Conservation (phyloP, 2,113 vertebrate genomes). For the Lanius ludovicianus region DNA sequence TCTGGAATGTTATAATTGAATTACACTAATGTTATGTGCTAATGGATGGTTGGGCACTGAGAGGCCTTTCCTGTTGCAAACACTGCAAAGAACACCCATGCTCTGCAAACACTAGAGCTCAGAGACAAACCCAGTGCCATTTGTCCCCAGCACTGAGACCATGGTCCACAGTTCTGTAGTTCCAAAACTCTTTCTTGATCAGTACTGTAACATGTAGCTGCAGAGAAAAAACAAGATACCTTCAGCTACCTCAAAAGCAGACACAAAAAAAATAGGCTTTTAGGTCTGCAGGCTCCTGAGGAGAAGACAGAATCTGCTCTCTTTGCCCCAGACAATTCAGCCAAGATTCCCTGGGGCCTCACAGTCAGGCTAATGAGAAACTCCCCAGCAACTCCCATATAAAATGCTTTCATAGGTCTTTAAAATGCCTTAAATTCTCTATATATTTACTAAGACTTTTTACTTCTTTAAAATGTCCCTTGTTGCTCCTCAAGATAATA, state of each 20-base stretch:
- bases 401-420: slow-evolving; percentile 74
- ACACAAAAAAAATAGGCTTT: slow-evolving; percentile 42
- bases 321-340: slow-evolving; percentile 67
- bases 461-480: slow-evolving; percentile 69
- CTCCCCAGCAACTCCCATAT: slow-evolving; percentile 68
- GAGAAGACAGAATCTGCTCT: slow-evolving; percentile 49
- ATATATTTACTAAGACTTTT: slow-evolving; percentile 72
- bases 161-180: accelerated
- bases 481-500: slow-evolving; percentile 53
- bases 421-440: slow-evolving; percentile 76
- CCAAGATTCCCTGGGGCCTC: slow-evolving; percentile 59
- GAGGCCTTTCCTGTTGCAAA: background rate
- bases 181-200: background rate
- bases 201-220: background rate
- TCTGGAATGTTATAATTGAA: background rate
- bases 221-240: background rate
- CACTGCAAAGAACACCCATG: background rate
- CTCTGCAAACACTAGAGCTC: background rate
- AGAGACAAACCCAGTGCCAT: background rate
- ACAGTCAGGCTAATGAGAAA: slow-evolving; percentile 69
- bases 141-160: background rate
- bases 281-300: slow-evolving; percentile 52
- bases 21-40: background rate
- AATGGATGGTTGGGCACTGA: background rate
- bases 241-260: background rate